phyloP scores from a whole-genome alignment of 2,888 invertebrate species.

The Torymus aiolomorphi region DNA sequence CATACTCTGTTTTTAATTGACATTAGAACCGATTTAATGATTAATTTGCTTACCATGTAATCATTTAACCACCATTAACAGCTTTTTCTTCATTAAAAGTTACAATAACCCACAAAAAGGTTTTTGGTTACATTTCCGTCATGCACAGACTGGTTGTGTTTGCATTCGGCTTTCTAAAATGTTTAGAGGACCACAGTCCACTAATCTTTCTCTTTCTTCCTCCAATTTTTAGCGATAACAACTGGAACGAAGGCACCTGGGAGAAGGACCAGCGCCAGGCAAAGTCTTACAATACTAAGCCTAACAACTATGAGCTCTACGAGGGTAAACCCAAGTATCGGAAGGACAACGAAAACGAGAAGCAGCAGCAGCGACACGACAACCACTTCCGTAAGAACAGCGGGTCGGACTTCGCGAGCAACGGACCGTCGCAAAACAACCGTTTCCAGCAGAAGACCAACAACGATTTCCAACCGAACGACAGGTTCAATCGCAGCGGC shows the following conservation, averaged over 20 bases:
- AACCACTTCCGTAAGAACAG: conserved; percentile 59
- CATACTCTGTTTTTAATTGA: too few relatives aligned
- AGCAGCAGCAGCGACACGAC: conserved; percentile 63
- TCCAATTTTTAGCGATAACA: too few relatives aligned
- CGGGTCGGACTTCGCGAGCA: background rate
- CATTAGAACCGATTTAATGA: too few relatives aligned
- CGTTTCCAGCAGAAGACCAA: too few relatives aligned
- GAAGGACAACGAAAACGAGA: conserved; percentile 67
- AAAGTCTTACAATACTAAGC: conserved; percentile 22
- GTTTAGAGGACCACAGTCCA: background rate
- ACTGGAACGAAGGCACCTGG: conserved; percentile 50
- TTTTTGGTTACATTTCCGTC: conserved; percentile 36
- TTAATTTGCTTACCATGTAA: too few relatives aligned
- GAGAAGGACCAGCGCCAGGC: conserved; percentile 36
- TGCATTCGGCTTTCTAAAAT: conserved; percentile 24
- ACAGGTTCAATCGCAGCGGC: background rate
- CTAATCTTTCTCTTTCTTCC: too few relatives aligned
- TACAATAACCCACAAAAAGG: background rate
- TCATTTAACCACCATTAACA: conserved; percentile 9
- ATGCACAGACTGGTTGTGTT: conserved; percentile 5
- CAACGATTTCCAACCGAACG: background rate
- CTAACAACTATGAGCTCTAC: conserved; percentile 25
- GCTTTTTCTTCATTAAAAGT: background rate
- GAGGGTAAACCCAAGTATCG: conserved; percentile 60
- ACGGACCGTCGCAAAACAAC: too few relatives aligned